A percentile compares a stretch with the other conserved stretches of the same genome.
Conservation (phyloP, 2,888 invertebrate species). For the Ctena decussata region DNA sequence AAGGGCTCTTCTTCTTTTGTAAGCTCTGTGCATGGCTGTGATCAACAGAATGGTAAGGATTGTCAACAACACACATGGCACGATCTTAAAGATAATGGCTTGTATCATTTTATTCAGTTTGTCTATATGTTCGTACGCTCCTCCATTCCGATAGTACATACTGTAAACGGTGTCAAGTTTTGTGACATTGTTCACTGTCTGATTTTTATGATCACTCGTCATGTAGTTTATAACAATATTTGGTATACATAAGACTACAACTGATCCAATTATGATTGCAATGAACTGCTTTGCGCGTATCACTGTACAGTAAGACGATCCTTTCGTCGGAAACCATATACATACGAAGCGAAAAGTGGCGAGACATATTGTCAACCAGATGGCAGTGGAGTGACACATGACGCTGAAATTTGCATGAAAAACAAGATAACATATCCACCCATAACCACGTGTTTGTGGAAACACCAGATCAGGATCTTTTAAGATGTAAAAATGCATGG, state of each 20-base stretch:
- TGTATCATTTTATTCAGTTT: slow-evolving; percentile 89
- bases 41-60: slow-evolving; percentile 88
- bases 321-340: slow-evolving; percentile 92
- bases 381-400: slow-evolving; percentile 95
- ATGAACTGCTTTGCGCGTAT: slow-evolving; percentile 94
- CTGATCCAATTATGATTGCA: slow-evolving; percentile 93
- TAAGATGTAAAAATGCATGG: slow-evolving; percentile 90
- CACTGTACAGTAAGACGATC: slow-evolving; percentile 94
- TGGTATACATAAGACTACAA: slow-evolving; percentile 94
- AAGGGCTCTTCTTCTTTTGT: slow-evolving; percentile 80
- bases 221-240: slow-evolving; percentile 93
- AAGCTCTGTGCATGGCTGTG: slow-evolving; percentile 86
- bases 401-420: slow-evolving; percentile 97
- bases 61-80: slow-evolving; percentile 95
- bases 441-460: slow-evolving; percentile 80
- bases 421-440: slow-evolving; percentile 87
- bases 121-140: slow-evolving; percentile 58
- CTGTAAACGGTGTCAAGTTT: slow-evolving; percentile 89
- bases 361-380: slow-evolving; percentile 96
- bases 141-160: slow-evolving; percentile 43
- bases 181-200: slow-evolving; percentile 88
- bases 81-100: slow-evolving; percentile 96
- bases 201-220: slow-evolving; percentile 87
- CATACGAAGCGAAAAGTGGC: slow-evolving; percentile 96
- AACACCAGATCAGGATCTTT: slow-evolving; percentile 72